Evolutionary conservation across 53 echinoderm and acorn worm genomes (phyloP), one percentile per base, ranked within the genome.

Genomic region (Echinarachnius parma): DNA sequence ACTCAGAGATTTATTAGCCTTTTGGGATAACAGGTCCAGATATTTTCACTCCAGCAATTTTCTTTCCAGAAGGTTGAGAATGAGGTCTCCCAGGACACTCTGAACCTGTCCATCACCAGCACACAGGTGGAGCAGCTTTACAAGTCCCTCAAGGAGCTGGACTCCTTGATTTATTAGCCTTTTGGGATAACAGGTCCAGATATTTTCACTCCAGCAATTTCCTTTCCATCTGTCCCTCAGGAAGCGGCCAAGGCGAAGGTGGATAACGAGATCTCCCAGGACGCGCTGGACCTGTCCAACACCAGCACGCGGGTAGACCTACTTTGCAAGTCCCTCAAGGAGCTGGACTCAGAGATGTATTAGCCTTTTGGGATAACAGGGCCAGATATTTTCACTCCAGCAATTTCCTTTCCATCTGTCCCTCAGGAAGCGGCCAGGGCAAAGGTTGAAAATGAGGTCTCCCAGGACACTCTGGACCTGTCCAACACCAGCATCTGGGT

Each of bases 61-160:
- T n/a, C n/a, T n/a, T n/a, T n/a, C n/a, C n/a, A 86, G 31, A 92
- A 96, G 65, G 98, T 91, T 3, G 98, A 96, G 64, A 96, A 91
- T 35, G 89, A 96, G 63, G 85, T 96, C 28, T 87, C 98, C 8
- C 57, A 83, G 15, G 91, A 96, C 80, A 85, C 91, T 24, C 78
- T 96, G 48, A 88, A 96, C 11, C 78, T 80, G 34, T 96, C 98
- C 32, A 85, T 91, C 86, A 91, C 98, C 39, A 70, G 67, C 81
- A 88, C 98, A n/a, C 68, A 91, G 34, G 90, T 91, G 55, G 98
- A 96, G 58, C 70, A 84, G 27, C 91, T 96, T 24, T 60, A 70
- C 44, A 96, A 96, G 74, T 11, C 53, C 26, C 61, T 96, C 75
- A 66, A 78, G 56, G 91, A 96, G 33, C 80, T 91, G 9, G 98